Conservation (phyloP, 2,888 invertebrate species). For the Melinopterus prodromus region DNA sequence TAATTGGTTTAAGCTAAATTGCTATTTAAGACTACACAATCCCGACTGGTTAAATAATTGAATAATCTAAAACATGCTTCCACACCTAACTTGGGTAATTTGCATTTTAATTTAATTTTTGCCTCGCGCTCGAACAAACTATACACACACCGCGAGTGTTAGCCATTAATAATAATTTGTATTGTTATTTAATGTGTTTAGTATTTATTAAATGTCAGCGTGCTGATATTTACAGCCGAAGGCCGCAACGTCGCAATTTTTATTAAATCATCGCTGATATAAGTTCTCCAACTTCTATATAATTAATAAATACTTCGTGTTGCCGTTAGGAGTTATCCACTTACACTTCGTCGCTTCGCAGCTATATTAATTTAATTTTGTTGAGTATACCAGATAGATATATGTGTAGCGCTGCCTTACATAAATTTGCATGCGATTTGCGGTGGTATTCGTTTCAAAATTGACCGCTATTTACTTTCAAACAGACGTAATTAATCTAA, state of each 20-base stretch:
- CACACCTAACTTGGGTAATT: not conserved
- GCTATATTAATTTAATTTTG: not conserved
- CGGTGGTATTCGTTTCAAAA: not conserved
- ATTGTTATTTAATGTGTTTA: not conserved
- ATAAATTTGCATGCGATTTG: not conserved
- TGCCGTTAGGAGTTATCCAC: not conserved
- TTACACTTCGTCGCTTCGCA: not conserved
- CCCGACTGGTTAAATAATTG: not conserved
- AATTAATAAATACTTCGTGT: not conserved
- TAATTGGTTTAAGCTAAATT: not conserved
- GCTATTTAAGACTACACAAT: not conserved
- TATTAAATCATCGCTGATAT: not conserved
- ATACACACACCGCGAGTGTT: not conserved
- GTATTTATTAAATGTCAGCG: not conserved
- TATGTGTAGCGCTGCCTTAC: not conserved
- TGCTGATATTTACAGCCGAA: not conserved
- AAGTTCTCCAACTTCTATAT: not conserved
- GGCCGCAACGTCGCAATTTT: not conserved
- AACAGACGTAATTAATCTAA: not conserved
- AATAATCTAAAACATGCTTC: constrained; percentile 4
- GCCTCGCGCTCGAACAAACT: not conserved
- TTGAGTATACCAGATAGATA: not conserved
- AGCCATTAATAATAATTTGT: constrained; percentile 8
- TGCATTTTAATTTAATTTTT: constrained; percentile 7
- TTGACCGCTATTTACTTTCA: not conserved